These are phyloP conservation scores for Trypoxylus dichotomus DNA, from an alignment of 1,140 invertebrate genomes.

Conservation along the genomic window DNA sequence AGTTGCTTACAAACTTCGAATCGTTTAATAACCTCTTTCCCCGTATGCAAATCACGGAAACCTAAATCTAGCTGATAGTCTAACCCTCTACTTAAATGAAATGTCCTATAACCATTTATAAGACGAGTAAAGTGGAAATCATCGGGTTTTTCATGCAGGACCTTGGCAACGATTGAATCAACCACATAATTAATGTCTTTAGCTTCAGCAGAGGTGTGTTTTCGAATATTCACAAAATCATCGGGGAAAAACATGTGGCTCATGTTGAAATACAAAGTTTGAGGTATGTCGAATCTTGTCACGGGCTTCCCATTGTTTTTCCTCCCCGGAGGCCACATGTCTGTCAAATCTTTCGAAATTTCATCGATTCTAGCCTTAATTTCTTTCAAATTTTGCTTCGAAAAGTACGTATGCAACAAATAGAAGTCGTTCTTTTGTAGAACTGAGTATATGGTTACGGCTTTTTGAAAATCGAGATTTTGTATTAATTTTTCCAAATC, in stretches of 20 bases:
- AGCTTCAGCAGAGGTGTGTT: constrained; percentile 63
- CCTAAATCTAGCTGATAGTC: constrained; percentile 82
- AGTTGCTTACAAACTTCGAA: constrained; percentile 77
- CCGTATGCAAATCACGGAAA: constrained; percentile 46
- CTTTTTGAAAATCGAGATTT: constrained; percentile 58
- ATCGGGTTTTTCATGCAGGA: constrained; percentile 59
- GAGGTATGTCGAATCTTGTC: constrained; percentile 82
- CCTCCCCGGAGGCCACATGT: constrained; percentile 81
- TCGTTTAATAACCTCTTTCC: constrained; percentile 54
- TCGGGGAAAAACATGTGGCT: constrained; percentile 77
- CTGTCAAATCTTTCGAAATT: constrained; percentile 54
- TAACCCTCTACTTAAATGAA: constrained; percentile 86
- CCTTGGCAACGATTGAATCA: constrained; percentile 59
- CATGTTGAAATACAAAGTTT: constrained; percentile 82
- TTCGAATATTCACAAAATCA: constrained; percentile 64
- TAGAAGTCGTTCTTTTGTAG: constrained; percentile 66
- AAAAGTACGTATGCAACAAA: constrained; percentile 71
- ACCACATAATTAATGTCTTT: constrained; percentile 71
- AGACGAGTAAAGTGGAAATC: constrained; percentile 62
- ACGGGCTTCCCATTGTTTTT: constrained; percentile 66
- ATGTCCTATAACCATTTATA: constrained; percentile 80
- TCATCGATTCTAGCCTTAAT: constrained; percentile 57
- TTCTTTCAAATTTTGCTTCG: constrained; percentile 58
- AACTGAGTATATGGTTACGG: constrained; percentile 68
- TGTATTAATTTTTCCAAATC: constrained; percentile 56